These are phyloP conservation scores for Standfussiana lucernea DNA, from an alignment of 2,888 invertebrate genomes.

Conservation along the genomic window DNA sequence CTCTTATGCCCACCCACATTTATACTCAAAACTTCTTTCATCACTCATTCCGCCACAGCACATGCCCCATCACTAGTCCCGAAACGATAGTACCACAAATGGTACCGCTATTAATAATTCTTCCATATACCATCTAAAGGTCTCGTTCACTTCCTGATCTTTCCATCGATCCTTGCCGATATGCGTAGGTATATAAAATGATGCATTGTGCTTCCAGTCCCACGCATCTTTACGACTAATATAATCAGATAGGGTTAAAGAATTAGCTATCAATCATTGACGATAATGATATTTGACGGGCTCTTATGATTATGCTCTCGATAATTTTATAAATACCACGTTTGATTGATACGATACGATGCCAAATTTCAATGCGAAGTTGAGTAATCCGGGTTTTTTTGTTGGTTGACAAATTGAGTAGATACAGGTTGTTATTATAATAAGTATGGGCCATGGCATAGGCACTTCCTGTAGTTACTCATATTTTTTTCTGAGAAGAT, in stretches of 20 bases:
- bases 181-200: slow-evolving; percentile 78
- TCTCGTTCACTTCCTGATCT: slow-evolving; percentile 65
- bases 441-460: slow-evolving; percentile 1
- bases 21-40: not conserved
- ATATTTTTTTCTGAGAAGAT: not conserved
- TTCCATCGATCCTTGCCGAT: slow-evolving; percentile 69
- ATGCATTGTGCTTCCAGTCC: slow-evolving; percentile 87
- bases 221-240: slow-evolving; percentile 86
- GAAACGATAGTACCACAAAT: slow-evolving; percentile 20
- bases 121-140: slow-evolving; percentile 72
- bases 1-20: not conserved
- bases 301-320: slow-evolving; percentile 82
- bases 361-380: slow-evolving; percentile 68
- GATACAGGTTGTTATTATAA: slow-evolving; percentile 8
- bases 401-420: slow-evolving; percentile 34
- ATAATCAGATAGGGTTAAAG: slow-evolving; percentile 84
- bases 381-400: slow-evolving; percentile 57
- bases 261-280: slow-evolving; percentile 89
- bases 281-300: slow-evolving; percentile 88
- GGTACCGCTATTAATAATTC: slow-evolving; percentile 51
- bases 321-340: slow-evolving; percentile 81
- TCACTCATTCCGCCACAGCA: not conserved
- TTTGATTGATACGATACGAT: slow-evolving; percentile 68
- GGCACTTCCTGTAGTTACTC: slow-evolving; percentile 23
- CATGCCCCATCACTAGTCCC: slow-evolving; percentile 18